Evolutionary conservation across 2,888 invertebrate species (phyloP).

Genomic region (Lithosia quadra): DNA sequence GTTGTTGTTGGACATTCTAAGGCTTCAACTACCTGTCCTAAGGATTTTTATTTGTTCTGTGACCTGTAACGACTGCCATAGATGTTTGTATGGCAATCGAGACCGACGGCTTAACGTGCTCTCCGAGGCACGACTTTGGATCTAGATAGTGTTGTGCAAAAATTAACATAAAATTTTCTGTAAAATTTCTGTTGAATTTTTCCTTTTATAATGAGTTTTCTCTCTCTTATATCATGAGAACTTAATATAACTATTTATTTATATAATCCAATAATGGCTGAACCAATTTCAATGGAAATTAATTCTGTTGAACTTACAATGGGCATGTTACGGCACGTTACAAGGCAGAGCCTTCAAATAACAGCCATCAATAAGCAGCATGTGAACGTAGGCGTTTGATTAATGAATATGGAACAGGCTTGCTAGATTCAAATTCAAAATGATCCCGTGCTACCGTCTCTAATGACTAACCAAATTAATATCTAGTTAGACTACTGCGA

Average conservation of each 20-base stretch:
- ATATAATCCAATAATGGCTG: background rate
- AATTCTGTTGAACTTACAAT: background rate
- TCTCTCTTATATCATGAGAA: background rate
- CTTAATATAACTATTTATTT: background rate
- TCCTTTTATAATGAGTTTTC: too few species aligned
- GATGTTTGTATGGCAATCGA: too few species aligned
- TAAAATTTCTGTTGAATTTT: too few species aligned
- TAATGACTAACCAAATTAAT: slow-evolving; percentile 51
- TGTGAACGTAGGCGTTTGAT: slow-evolving; percentile 34
- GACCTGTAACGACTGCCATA: too few species aligned
- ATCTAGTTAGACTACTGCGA: slow-evolving; percentile 26
- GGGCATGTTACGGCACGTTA: slow-evolving; percentile 3
- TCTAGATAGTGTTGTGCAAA: too few species aligned
- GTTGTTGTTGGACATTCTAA: too few species aligned
- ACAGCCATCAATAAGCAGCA: slow-evolving; percentile 30
- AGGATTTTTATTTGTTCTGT: too few species aligned
- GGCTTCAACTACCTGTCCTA: too few species aligned
- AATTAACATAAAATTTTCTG: too few species aligned
- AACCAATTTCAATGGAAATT: background rate
- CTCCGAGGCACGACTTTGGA: too few species aligned
- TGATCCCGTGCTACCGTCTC: slow-evolving; percentile 38
- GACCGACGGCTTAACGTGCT: too few species aligned
- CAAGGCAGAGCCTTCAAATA: slow-evolving; percentile 16
- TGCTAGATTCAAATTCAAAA: slow-evolving; percentile 45
- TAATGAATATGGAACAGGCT: slow-evolving; percentile 49